These are phyloP conservation scores for Ditula angustiorana DNA, from an alignment of 2,888 invertebrate genomes.

Conservation along the genomic window DNA sequence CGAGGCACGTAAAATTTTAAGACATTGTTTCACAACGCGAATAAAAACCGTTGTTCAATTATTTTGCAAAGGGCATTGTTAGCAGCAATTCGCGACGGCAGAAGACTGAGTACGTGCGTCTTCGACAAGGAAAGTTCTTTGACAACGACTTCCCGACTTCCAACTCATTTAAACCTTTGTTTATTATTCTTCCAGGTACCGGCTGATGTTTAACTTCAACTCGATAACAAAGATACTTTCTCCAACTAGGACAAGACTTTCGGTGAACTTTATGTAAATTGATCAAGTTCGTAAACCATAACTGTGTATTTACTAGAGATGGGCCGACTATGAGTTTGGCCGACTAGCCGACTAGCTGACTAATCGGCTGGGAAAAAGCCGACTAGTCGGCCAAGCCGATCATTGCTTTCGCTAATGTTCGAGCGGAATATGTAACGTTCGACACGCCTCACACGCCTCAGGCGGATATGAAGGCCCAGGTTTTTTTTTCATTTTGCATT, in stretches of 20 bases:
- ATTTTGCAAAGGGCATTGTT: conserved; percentile 34
- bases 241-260: conserved; percentile 22
- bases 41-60: conserved; percentile 38
- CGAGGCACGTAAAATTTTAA: conserved; percentile 17
- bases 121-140: conserved; percentile 46
- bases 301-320: background rate
- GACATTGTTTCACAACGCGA: conserved; percentile 18
- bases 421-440: no score
- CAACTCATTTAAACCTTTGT: conserved; percentile 47
- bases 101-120: conserved; percentile 42
- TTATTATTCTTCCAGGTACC: conserved; percentile 43
- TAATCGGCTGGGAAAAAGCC: no score
- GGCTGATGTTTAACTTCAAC: conserved; percentile 36
- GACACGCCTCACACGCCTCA: no score
- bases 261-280: conserved; percentile 24
- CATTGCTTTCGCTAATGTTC: no score
- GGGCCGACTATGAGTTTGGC: no score
- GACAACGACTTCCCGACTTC: conserved; percentile 47
- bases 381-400: no score
- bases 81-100: conserved; percentile 32
- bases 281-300: conserved; percentile 24
- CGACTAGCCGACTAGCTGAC: no score
- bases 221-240: conserved; percentile 31
- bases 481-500: no score
- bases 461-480: no score